Conservation (phyloP, 2,888 invertebrate genomes). For the Drosophila mettleri region DNA sequence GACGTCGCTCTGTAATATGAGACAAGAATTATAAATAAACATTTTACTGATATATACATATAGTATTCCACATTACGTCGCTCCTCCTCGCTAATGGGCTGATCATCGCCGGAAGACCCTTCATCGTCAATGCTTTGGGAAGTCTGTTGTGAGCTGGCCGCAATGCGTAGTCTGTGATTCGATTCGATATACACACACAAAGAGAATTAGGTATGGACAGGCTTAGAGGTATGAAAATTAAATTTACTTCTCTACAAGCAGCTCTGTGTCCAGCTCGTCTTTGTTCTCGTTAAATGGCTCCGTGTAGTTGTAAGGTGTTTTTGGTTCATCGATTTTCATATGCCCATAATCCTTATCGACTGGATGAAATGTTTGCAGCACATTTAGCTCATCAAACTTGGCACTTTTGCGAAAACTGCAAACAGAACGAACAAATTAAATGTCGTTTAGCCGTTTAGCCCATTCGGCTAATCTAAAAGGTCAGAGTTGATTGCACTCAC, state of each 20-base stretch:
- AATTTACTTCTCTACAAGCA: slow-evolving; percentile 90
- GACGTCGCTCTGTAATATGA: slow-evolving; percentile 87
- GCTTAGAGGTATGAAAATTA: neutral
- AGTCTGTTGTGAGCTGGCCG: slow-evolving; percentile 82
- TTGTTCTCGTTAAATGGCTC: slow-evolving; percentile 87
- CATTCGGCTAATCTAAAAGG: slow-evolving; percentile 38
- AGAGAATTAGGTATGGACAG: neutral
- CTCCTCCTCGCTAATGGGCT: slow-evolving; percentile 88
- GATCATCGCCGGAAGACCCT: slow-evolving; percentile 87
- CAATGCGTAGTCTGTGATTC: slow-evolving; percentile 80
- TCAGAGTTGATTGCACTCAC: slow-evolving; percentile 74
- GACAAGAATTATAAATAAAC: neutral
- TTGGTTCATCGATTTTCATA: slow-evolving; percentile 99
- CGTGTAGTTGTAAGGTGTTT: slow-evolving; percentile 92
- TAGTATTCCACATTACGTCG: slow-evolving; percentile 83
- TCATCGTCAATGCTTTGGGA: slow-evolving; percentile 86
- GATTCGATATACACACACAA: neutral
- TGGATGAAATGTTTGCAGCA: slow-evolving; percentile 98
- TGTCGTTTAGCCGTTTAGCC: slow-evolving; percentile 3
- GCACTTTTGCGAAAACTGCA: slow-evolving; percentile 87
- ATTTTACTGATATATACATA: neutral
- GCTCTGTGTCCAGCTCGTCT: slow-evolving; percentile 89
- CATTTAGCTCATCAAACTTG: slow-evolving; percentile 99
- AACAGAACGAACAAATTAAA: neutral
- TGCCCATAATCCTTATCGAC: slow-evolving; percentile 99